phyloP scores from a whole-genome alignment of 64 coral and sea anemone species.

The Astreopora myriophthalma region DNA sequence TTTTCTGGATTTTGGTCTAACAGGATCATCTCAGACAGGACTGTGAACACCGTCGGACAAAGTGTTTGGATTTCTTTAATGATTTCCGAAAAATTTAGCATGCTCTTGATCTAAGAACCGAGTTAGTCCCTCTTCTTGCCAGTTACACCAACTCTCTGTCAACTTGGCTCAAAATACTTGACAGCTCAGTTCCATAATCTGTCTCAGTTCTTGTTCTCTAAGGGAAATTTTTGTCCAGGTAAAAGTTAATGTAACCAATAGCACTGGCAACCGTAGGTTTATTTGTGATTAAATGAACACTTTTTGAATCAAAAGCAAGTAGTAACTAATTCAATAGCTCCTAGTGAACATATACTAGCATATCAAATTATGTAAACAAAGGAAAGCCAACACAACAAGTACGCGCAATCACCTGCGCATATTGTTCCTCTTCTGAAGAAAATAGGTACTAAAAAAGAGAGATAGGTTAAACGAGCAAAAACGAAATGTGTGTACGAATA shows the following conservation, averaged over 20 bases:
- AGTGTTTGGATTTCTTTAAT: not conserved
- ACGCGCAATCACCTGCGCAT: not conserved
- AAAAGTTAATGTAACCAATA: not conserved
- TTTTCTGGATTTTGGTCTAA: too few relatives aligned
- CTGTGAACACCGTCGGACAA: not conserved
- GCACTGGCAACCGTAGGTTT: not conserved
- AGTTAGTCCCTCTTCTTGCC: constrained; percentile 4
- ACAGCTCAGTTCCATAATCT: not conserved
- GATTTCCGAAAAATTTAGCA: not conserved
- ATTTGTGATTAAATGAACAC: not conserved
- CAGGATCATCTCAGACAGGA: not conserved
- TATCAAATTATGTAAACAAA: not conserved
- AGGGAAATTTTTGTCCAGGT: not conserved
- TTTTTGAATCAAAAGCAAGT: too few relatives aligned
- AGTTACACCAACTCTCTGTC: not conserved
- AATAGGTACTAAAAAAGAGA: not conserved
- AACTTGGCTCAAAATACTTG: not conserved
- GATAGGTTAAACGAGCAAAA: not conserved
- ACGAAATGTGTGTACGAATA: not conserved
- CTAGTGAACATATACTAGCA: not conserved
- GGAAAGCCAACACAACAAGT: not conserved
- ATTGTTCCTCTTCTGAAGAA: not conserved
- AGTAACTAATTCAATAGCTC: too few relatives aligned
- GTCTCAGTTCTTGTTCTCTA: not conserved
- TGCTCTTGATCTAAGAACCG: not conserved